These are phyloP conservation scores for Vanessa cardui DNA, from an alignment of 2,888 invertebrate species.

Conservation along the genomic window DNA sequence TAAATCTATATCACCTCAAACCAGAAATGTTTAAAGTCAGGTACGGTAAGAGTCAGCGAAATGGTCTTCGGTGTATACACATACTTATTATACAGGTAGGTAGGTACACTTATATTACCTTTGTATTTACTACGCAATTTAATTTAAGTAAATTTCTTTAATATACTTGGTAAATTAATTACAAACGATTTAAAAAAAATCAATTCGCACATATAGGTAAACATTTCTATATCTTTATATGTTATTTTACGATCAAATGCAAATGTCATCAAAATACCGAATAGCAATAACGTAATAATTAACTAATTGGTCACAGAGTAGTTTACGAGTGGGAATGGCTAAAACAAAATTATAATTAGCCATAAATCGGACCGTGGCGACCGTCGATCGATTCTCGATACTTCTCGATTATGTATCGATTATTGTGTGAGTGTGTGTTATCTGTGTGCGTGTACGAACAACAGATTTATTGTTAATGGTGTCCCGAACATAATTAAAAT, in stretches of 20 bases:
- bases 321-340: conserved; percentile 67
- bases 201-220: too few relatives aligned
- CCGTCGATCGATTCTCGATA: conserved; percentile 59
- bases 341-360: conserved; percentile 76
- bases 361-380: conserved; percentile 70
- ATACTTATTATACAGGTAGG: too few relatives aligned
- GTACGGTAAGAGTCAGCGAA: too few relatives aligned
- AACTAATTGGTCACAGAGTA: conserved; percentile 74
- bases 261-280: conserved; percentile 31
- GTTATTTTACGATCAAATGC: background rate
- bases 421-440: conserved; percentile 45
- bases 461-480: conserved; percentile 83
- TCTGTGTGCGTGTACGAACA: conserved; percentile 57
- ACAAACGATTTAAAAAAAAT: too few relatives aligned
- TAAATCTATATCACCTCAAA: too few relatives aligned
- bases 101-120: too few relatives aligned
- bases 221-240: too few relatives aligned
- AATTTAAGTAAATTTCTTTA: too few relatives aligned
- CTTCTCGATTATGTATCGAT: conserved; percentile 58
- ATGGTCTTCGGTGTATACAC: too few relatives aligned
- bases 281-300: conserved; percentile 52
- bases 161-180: too few relatives aligned
- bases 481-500: conserved; percentile 82
- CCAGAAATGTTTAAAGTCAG: too few relatives aligned
- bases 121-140: too few relatives aligned